Percentiles rank a stretch among this genome's conserved stretches.
Conservation (phyloP, 2,888 invertebrate genomes). For the Protodeltote pygarga region DNA sequence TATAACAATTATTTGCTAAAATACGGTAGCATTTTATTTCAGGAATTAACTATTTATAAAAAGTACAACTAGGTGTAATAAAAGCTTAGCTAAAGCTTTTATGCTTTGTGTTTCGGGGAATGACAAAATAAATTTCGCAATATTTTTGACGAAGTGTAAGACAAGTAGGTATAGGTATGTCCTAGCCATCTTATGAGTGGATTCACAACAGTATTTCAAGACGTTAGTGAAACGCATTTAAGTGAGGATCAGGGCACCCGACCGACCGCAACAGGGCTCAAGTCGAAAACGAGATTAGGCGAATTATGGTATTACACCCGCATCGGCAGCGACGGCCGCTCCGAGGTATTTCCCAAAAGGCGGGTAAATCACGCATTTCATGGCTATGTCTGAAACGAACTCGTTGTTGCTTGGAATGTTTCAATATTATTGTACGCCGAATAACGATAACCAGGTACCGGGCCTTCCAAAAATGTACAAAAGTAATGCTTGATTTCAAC, state of each 20-base stretch:
- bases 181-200: conserved; percentile 8
- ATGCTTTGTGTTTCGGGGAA: conserved; percentile 20
- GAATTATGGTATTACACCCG: conserved; percentile 80
- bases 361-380: conserved; percentile 81
- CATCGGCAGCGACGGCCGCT: conserved; percentile 67
- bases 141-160: neutral
- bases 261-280: conserved; percentile 62
- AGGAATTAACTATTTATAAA: conserved; percentile 35
- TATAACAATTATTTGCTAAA: conserved; percentile 18
- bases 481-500: conserved; percentile 28
- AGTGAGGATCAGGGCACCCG: conserved; percentile 50
- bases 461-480: conserved; percentile 25
- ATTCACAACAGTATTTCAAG: conserved; percentile 48
- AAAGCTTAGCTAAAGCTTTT: conserved; percentile 30
- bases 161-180: neutral
- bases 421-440: conserved; percentile 26
- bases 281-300: conserved; percentile 75
- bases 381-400: conserved; percentile 64
- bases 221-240: conserved; percentile 49
- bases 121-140: neutral
- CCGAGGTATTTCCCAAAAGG: conserved; percentile 78
- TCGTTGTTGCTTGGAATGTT: conserved; percentile 45
- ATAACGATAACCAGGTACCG: conserved; percentile 22
- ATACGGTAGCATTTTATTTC: conserved; percentile 40
- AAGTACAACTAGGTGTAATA: conserved; percentile 21